A percentile compares a stretch with the other conserved stretches of the same genome.
Conservation (phyloP, 2,888 invertebrate species). For the Acleris literana region DNA sequence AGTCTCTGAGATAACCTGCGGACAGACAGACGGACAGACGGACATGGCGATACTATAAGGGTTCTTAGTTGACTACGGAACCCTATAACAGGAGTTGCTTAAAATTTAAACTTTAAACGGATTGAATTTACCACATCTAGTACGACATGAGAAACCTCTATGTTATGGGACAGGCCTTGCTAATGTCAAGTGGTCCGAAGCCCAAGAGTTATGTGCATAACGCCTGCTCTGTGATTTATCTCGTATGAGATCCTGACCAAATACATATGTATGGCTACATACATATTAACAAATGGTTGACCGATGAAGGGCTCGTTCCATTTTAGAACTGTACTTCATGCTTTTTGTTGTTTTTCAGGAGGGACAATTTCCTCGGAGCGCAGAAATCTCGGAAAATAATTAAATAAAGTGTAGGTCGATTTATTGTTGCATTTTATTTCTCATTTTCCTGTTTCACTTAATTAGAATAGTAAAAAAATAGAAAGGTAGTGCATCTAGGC, state of each 20-base stretch:
- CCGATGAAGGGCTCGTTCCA: conserved; percentile 49
- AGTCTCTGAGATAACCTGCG: too few species aligned
- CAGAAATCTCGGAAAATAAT: too few species aligned
- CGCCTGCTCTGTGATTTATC: conserved; percentile 75
- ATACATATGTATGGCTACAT: conserved; percentile 62
- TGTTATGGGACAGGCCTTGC: conserved; percentile 59
- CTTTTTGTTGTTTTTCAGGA: conserved; percentile 51
- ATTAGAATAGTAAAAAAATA: too few species aligned
- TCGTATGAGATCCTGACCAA: conserved; percentile 63
- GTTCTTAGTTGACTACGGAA: too few species aligned
- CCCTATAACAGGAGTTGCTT: too few species aligned
- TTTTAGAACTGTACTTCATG: conserved; percentile 53
- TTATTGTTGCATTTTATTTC: too few species aligned
- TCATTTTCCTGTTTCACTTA: too few species aligned
- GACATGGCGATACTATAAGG: too few species aligned
- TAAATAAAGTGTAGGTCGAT: too few species aligned
- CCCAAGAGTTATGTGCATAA: conserved; percentile 76
- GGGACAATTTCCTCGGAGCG: conserved; percentile 1
- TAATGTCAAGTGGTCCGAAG: conserved; percentile 74
- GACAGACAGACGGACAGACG: too few species aligned
- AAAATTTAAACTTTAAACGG: too few species aligned
- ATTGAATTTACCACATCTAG: background rate
- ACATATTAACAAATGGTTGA: conserved; percentile 61
- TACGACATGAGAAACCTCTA: conserved; percentile 5
- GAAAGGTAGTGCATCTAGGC: too few species aligned